phyloP scores from a whole-genome alignment of 2,797 vertebrate species.

The Anabas testudineus region DNA sequence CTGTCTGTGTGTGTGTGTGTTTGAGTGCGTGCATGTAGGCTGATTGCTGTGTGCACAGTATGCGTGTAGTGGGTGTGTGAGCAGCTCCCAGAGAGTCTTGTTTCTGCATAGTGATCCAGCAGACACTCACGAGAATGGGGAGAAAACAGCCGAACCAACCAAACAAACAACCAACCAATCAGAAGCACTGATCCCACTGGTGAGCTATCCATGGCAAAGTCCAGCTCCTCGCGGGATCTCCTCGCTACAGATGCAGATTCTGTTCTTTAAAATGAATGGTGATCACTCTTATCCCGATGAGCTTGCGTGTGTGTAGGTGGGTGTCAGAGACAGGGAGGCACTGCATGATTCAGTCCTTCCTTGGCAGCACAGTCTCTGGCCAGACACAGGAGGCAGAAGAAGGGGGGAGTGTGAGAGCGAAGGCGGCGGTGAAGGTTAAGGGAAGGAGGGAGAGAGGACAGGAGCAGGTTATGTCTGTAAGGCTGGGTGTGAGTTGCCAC shows the following conservation, averaged over 20 bases:
- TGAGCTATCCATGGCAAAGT: constrained; percentile 61
- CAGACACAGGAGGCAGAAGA: constrained; percentile 69
- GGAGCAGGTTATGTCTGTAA: constrained; percentile 66
- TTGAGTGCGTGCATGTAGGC: constrained; percentile 30
- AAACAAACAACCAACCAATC: constrained; percentile 65
- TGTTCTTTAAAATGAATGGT: constrained; percentile 61
- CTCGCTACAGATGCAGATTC: constrained; percentile 57
- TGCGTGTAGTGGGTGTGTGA: constrained; percentile 62
- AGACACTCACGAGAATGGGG: constrained; percentile 83
- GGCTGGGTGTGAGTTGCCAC: constrained; percentile 72
- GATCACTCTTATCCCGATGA: constrained; percentile 55
- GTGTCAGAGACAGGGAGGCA: constrained; percentile 71
- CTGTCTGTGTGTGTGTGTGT: constrained; percentile 18
- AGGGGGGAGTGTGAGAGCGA: constrained; percentile 46
- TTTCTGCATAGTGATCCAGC: constrained; percentile 98
- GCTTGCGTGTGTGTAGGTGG: constrained; percentile 34
- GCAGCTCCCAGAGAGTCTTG: constrained; percentile 81
- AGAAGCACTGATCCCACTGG: constrained; percentile 52
- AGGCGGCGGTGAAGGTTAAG: constrained; percentile 16
- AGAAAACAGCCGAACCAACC: constrained; percentile 62
- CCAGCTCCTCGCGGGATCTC: constrained; percentile 61
- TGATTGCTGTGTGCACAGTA: constrained; percentile 54
- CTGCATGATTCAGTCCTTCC: constrained; percentile 77
- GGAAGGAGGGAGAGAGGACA: constrained; percentile 16
- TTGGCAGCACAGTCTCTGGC: constrained; percentile 75